A percentile compares a stretch with the other conserved stretches of the same genome.
These are phyloP conservation scores for Streptopelia turtur DNA, from an alignment of 2,797 vertebrate species.

Conservation along the genomic window DNA sequence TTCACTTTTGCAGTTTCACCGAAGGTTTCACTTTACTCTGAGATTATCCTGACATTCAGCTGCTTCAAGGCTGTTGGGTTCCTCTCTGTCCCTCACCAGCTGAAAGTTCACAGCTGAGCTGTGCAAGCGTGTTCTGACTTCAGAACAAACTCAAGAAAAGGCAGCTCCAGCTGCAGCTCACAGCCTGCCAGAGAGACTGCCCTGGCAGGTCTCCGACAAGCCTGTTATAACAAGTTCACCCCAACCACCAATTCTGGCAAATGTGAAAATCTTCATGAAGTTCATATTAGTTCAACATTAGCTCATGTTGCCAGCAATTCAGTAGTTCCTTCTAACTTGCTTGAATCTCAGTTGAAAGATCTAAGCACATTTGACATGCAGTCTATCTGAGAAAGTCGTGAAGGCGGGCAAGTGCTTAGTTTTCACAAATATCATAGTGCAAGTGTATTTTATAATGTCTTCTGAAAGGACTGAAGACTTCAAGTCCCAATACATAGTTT, in stretches of 20 bases:
- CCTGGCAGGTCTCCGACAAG: conserved; percentile 20
- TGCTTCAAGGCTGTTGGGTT: neutral
- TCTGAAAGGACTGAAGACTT: neutral
- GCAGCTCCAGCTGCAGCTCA: conserved; percentile 6
- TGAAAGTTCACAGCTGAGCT: conserved; percentile 3
- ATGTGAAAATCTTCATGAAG: neutral
- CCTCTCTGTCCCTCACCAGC: neutral
- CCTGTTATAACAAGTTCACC: conserved; percentile 23
- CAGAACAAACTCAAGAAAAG: neutral
- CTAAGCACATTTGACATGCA: neutral
- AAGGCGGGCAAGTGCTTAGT: neutral
- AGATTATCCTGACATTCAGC: neutral
- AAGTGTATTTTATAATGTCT: neutral
- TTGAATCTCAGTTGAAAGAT: neutral
- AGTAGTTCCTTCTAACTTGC: conserved; percentile 15
- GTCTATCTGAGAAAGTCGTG: neutral
- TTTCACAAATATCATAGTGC: neutral
- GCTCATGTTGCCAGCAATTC: neutral
- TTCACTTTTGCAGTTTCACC: neutral
- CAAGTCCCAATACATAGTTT: neutral
- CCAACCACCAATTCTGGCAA: neutral
- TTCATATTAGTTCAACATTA: conserved; percentile 63
- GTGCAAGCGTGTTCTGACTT: neutral
- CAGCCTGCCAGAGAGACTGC: conserved; percentile 31
- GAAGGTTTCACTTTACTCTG: neutral